Conservation (phyloP, 2,113 vertebrate species). For the Hypocryptadius cinnamomeus region DNA sequence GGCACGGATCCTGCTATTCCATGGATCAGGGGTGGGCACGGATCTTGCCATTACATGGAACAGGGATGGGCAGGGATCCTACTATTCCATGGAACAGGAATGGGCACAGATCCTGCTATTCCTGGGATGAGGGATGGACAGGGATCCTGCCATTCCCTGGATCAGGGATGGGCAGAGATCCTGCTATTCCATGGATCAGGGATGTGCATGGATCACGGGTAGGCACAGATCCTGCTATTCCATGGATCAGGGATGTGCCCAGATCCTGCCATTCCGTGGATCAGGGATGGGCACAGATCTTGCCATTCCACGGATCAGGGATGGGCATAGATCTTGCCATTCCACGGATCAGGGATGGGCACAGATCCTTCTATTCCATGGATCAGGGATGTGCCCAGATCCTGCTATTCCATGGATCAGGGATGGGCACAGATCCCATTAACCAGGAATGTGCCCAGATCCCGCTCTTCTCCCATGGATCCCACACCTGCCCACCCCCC, state of each 20-base stretch:
- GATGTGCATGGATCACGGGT: too few species aligned
- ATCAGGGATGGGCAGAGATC: too few species aligned
- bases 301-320: fast-evolving
- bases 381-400: neutral
- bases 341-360: neutral
- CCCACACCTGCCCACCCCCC: neutral
- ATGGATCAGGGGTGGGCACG: too few species aligned
- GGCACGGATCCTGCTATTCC: fast-evolving
- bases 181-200: fast-evolving
- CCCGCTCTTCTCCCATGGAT: neutral
- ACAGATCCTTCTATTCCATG: neutral
- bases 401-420: neutral
- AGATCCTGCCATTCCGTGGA: neutral
- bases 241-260: neutral
- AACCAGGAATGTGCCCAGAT: too few species aligned
- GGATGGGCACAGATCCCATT: neutral
- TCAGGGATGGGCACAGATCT: too few species aligned
- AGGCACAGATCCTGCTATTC: neutral
- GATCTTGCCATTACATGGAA: fast-evolving
- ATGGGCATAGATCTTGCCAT: neutral
- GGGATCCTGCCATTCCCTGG: neutral
- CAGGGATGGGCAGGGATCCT: fast-evolving
- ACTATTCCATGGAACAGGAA: too few species aligned
- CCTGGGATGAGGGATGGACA: neutral
- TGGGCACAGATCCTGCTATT: fast-evolving